Base-by-base conservation (phyloP, 2,113 vertebrate species). In the Scolopax mira region DNA sequence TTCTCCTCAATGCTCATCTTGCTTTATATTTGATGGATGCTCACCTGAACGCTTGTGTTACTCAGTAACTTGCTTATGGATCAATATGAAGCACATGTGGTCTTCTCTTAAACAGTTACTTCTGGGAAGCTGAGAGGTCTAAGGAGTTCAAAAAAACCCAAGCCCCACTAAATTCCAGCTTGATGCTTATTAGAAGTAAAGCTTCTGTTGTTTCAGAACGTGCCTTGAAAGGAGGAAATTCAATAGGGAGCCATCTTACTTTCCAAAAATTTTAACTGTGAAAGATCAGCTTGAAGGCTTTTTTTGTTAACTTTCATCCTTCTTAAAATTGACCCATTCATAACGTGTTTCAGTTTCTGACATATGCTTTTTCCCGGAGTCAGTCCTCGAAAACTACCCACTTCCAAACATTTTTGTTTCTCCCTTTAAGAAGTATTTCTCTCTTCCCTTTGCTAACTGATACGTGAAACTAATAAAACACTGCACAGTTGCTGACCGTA, bases 261-360 rank as follows among this genome's bases (percentile, higher is more conserved):
- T 91, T 94, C 58, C n/a, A 91, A 51, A 82, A 88, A 60, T 37
- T 42, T 79, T 80, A 62, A 62, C 67, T 91, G n/a, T 77, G 64
- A 84, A 90, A 83, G 42, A 88, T 91, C 71, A 64, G 25, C 75
- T 94, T 0, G 6, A 74, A 93, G 75, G 46, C 67, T 85, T 95
- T 54, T 54, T 88, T 61, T 55, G 62, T 79, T 91, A 71, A 78
- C 79, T 96, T 91, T 77, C 67, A 83, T 93, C 85, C 66, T 79
- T 85, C 79, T 70, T 88, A 55, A 91, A 89, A 70, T 5, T 58
- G 57, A 78, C 48, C 69, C 18, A 0, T 91, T 94, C 28, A 17
- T 92, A 87, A 93, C 70, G 67, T 31, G 9, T 73, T 95, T 77
- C 23, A 46, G 46, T 88, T 94, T 70, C 42, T 85, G n/a, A 10